phyloP scores from a whole-genome alignment of 2,797 vertebrate genomes.

The Diplodus puntazzo region DNA sequence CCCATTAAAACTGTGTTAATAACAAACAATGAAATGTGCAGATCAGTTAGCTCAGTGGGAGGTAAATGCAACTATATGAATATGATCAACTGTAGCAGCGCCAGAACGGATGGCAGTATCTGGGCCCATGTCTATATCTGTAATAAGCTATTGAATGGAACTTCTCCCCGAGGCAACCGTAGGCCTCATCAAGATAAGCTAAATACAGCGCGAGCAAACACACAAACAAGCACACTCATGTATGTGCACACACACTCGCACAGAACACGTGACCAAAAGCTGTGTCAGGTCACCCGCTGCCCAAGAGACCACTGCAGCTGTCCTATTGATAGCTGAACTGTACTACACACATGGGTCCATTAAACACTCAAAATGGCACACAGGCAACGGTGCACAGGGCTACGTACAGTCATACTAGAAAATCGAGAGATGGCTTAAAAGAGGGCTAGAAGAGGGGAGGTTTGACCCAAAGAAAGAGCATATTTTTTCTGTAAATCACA shows the following conservation, averaged over 20 bases:
- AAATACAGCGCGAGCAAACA: conserved; percentile 79
- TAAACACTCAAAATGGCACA: conserved; percentile 74
- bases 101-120: conserved; percentile 40
- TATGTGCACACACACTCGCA: conserved; percentile 44
- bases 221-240: conserved; percentile 52
- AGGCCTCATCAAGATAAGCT: conserved; percentile 79
- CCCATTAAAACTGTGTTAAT: conserved; percentile 62
- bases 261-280: conserved; percentile 76
- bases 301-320: conserved; percentile 82
- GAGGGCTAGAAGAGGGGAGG: neutral
- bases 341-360: conserved; percentile 66
- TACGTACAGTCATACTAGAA: conserved; percentile 44
- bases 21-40: conserved; percentile 47
- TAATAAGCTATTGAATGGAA: conserved; percentile 58
- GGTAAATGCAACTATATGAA: conserved; percentile 32
- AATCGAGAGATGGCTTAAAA: conserved; percentile 27
- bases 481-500: conserved; percentile 29
- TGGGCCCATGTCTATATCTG: conserved; percentile 64
- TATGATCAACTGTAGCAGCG: conserved; percentile 28
- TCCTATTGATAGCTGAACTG: conserved; percentile 79
- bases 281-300: conserved; percentile 75
- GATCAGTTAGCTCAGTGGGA: conserved; percentile 37
- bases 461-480: conserved; percentile 7
- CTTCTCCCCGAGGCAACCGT: conserved; percentile 66
- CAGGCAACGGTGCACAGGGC: conserved; percentile 44